Conservation (phyloP, 2,888 invertebrate species). For the Mayetiola destructor region DNA sequence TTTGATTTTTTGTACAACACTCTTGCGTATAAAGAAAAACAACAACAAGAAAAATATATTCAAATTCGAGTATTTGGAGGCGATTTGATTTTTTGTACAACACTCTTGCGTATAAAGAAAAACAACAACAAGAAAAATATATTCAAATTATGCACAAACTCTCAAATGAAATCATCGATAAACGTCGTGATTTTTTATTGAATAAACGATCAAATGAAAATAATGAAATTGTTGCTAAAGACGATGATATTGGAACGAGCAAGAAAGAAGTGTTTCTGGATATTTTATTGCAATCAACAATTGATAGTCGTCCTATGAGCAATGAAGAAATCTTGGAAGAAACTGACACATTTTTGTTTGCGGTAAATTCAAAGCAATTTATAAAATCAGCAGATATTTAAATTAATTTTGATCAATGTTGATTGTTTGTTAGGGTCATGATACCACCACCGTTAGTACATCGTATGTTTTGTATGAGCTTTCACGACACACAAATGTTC, state of each 20-base stretch:
- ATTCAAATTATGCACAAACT: slow-evolving; percentile 36
- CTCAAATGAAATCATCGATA: slow-evolving; percentile 8
- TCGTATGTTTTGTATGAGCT: slow-evolving; percentile 38
- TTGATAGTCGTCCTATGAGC: slow-evolving; percentile 43
- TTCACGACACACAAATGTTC: slow-evolving; percentile 36
- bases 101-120: slow-evolving; percentile 13
- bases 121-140: slow-evolving; percentile 25
- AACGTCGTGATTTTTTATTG: not conserved
- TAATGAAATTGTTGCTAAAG: slow-evolving; percentile 19
- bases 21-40: slow-evolving; percentile 13
- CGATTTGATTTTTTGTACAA: slow-evolving; percentile 27
- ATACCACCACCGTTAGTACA: slow-evolving; percentile 40
- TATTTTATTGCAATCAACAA: slow-evolving; percentile 44
- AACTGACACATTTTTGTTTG: slow-evolving; percentile 62
- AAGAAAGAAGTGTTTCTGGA: slow-evolving; percentile 50
- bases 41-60: slow-evolving; percentile 29
- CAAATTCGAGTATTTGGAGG: slow-evolving; percentile 26
- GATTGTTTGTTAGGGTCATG: slow-evolving; percentile 31
- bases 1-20: slow-evolving; percentile 26
- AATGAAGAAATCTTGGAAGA: slow-evolving; percentile 49
- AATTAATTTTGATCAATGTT: not conserved
- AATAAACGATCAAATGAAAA: no score
- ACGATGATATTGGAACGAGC: slow-evolving; percentile 21
- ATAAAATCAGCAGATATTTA: not conserved
- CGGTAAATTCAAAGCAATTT: slow-evolving; percentile 22